phyloP scores from a whole-genome alignment of 2,888 invertebrate genomes.

The Tanaodytes sp. region DNA sequence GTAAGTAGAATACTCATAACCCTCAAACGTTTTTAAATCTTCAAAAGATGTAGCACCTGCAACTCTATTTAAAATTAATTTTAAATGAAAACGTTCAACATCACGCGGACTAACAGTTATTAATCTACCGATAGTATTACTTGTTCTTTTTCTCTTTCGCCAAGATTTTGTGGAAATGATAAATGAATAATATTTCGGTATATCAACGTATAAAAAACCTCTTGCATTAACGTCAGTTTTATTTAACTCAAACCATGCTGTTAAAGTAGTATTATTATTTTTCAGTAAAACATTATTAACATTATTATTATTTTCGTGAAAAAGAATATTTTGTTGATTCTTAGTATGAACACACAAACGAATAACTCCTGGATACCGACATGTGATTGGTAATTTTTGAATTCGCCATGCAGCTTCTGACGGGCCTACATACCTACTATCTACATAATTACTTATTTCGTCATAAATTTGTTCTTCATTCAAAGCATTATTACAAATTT shows the following conservation, averaged over 20 bases:
- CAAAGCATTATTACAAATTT: too few species aligned
- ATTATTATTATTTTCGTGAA: constrained; percentile 14
- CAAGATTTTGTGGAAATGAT: background rate
- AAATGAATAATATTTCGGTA: too few species aligned
- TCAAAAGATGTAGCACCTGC: constrained; percentile 24
- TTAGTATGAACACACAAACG: constrained; percentile 40
- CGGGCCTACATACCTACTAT: constrained; percentile 33
- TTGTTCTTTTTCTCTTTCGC: constrained; percentile 3
- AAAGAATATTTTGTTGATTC: constrained; percentile 44
- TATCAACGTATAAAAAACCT: constrained; percentile 22
- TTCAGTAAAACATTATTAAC: constrained; percentile 5
- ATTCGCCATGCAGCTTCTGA: constrained; percentile 38
- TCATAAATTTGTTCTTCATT: constrained; percentile 5
- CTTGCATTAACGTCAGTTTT: constrained; percentile 18
- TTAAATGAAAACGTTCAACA: constrained; percentile 37
- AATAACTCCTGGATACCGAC: too few species aligned
- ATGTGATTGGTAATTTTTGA: constrained; percentile 49
- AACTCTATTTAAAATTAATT: constrained; percentile 30
- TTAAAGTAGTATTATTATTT: constrained; percentile 36
- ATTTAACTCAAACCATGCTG: constrained; percentile 46
- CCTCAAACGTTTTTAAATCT: constrained; percentile 30
- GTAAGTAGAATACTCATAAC: too few species aligned
- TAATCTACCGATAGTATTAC: constrained; percentile 29
- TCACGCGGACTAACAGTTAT: constrained; percentile 32
- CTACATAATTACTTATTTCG: constrained; percentile 22